phyloP scores from a whole-genome alignment of 2,797 vertebrate genomes.

The Tarsius wallacei region DNA sequence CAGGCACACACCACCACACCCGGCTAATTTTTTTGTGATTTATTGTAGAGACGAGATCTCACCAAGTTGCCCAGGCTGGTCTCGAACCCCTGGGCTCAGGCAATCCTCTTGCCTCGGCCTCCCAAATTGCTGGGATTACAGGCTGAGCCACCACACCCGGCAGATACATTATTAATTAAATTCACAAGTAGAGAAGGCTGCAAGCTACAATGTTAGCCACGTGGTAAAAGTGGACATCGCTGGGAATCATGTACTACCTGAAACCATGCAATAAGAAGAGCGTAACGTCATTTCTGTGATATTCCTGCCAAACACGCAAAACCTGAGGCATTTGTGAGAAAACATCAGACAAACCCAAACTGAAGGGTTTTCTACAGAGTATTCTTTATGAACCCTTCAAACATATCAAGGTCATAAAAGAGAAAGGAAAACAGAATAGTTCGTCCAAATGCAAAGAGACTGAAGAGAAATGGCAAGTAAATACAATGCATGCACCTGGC shows the following conservation, averaged over 20 bases:
- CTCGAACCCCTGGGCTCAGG: too few species aligned
- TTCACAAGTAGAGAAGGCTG: background rate
- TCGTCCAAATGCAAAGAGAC: background rate
- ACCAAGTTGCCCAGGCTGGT: too few species aligned
- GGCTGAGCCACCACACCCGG: too few species aligned
- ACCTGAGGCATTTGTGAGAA: background rate
- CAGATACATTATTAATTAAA: background rate
- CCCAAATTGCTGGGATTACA: too few species aligned
- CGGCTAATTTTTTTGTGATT: too few species aligned
- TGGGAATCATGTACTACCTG: background rate
- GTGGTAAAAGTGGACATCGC: background rate
- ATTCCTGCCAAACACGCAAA: background rate
- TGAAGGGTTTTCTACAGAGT: background rate
- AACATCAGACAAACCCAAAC: background rate
- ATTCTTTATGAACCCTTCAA: background rate
- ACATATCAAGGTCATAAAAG: background rate
- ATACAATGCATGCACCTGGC: background rate
- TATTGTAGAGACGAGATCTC: too few species aligned
- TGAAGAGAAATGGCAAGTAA: background rate
- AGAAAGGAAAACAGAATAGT: background rate
- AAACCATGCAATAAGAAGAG: background rate
- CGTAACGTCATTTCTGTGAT: background rate
- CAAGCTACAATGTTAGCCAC: background rate
- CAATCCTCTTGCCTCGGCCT: too few species aligned
- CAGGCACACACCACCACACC: too few species aligned